Base-by-base conservation (phyloP, 35 echinoderm and acorn worm genomes). In the Patiria miniata region DNA sequence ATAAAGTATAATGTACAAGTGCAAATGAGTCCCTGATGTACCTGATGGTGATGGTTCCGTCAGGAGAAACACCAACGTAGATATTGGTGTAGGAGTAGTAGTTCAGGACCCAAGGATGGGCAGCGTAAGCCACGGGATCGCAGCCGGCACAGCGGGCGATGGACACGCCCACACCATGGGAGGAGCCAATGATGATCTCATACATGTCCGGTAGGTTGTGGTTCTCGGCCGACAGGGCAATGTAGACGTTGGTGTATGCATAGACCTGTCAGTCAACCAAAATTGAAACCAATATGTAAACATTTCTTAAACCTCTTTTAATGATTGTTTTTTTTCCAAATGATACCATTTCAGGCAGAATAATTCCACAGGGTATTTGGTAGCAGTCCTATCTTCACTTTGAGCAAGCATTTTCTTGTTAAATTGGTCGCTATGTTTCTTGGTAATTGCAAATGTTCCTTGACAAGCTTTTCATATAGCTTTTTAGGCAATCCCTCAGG, bases 121-220 rank as follows among this genome's bases (percentile, higher is more conserved):
- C 61, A 29, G 61, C 61, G 26, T 69, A 69, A 21, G 61, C 61
- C 34, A 69, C 61, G 0, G 61, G 61, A 29, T 29, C 26, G 28
- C 61, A 69, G 7, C 61, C 61, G 1, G 23, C 23, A 23, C 61
- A 69, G 22, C 61, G 61, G 34, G 61, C 61, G 23, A 69, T 69
- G 18, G 61, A 32, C 23, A 69, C 14, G 2, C 34, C 23, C 18
- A 69, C 34, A 22, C 61, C 61, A 22, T 69, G 34, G 9, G 61
- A 29, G 23, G 61, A 26, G 12, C 61, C 61, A 69, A 69, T 69
- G 26, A 69, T 69, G 61, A 69, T 69, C 61, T 69, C 61, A 69
- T 69, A 69, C 61, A 69, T 69, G 61, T 69, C 61, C 2, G 61
- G 61, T 69, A 69, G 29, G 61, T 69, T 69, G 1, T 69, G 18